A percentile compares a stretch with the other conserved stretches of the same genome.
These are phyloP conservation scores for Pelobates cultripes DNA, from an alignment of 2,797 vertebrate genomes.

Conservation along the genomic window DNA sequence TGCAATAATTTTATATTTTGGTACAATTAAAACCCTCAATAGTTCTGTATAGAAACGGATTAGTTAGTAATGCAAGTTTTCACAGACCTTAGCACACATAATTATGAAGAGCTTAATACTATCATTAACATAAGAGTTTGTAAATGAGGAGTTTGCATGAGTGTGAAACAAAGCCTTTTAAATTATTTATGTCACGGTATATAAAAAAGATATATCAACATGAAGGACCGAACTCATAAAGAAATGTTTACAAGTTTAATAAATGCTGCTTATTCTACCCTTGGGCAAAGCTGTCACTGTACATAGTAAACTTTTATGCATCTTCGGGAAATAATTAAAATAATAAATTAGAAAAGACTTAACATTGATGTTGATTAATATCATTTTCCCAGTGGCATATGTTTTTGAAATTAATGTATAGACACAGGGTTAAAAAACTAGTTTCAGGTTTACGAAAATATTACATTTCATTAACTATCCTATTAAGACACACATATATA, in stretches of 20 bases:
- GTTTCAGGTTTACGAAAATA: background rate
- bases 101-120: conserved; percentile 34
- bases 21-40: background rate
- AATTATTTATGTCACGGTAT: conserved; percentile 54
- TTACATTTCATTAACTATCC: background rate
- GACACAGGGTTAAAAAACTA: background rate
- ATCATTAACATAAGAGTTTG: conserved; percentile 43
- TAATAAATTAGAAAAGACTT: conserved; percentile 51
- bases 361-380: conserved; percentile 49
- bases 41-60: conserved; percentile 14
- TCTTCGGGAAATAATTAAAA: conserved; percentile 52
- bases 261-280: conserved; percentile 55
- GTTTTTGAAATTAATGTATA: background rate
- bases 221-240: conserved; percentile 52
- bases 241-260: conserved; percentile 55
- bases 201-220: conserved; percentile 56
- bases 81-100: conserved; percentile 41
- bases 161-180: conserved; percentile 40
- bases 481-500: too few species aligned
- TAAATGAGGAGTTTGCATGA: conserved; percentile 40
- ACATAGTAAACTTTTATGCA: conserved; percentile 45
- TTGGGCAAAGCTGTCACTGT: conserved; percentile 50
- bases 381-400: conserved; percentile 24
- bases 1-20: too few species aligned
- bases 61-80: conserved; percentile 11